Conservation (phyloP, 53 echinoderm and acorn worm genomes). For the Arbacia lixula region DNA sequence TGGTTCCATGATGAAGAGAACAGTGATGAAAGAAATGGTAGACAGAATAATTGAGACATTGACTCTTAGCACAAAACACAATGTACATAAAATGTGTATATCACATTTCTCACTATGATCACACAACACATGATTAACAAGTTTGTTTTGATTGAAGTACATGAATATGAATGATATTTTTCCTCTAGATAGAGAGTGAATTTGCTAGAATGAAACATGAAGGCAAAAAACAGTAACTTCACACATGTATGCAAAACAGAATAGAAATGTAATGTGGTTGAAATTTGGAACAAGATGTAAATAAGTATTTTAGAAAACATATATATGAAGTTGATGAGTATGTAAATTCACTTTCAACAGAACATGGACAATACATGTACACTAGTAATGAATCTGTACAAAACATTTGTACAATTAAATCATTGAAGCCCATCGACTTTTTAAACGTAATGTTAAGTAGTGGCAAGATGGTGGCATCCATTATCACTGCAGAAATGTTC, state of each 20-base stretch:
- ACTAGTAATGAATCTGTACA: too few species aligned
- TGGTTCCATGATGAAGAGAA: conserved; percentile 6
- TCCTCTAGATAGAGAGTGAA: not conserved
- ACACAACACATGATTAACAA: conserved; percentile 8
- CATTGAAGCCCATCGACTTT: too few species aligned
- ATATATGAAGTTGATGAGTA: too few species aligned
- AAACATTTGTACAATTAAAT: too few species aligned
- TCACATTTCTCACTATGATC: not conserved
- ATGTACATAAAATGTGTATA: conserved; percentile 13
- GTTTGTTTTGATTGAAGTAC: too few species aligned
- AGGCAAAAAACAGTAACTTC: too few species aligned
- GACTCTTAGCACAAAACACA: conserved; percentile 2
- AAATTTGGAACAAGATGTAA: conserved; percentile 4
- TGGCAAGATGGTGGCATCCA: too few species aligned
- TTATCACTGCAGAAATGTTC: too few species aligned
- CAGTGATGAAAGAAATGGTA: conserved; percentile 35
- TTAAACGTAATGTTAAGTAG: too few species aligned
- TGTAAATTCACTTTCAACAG: conserved; percentile 4
- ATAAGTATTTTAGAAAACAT: too few species aligned
- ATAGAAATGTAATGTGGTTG: not conserved
- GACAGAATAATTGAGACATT: conserved; percentile 10
- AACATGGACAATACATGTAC: too few species aligned
- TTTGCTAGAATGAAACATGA: conserved; percentile 5
- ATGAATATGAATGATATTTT: conserved; percentile 12
- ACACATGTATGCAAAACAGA: not conserved